A percentile compares a stretch with the other conserved stretches of the same genome.
phyloP scores from a whole-genome alignment of 2,888 invertebrate species.

The Furcula furcula region DNA sequence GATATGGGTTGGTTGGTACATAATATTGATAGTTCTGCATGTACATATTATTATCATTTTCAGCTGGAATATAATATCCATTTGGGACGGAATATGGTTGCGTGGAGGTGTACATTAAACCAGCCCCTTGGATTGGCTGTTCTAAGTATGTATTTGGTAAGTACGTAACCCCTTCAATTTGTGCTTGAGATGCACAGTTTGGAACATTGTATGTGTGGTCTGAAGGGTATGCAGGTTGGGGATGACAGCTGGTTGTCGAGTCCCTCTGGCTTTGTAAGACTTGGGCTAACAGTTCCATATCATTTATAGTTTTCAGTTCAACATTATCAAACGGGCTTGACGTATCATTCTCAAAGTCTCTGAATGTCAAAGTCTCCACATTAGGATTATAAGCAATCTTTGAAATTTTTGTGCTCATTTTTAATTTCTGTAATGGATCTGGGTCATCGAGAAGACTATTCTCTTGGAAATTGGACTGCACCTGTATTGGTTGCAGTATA shows the following conservation, averaged over 20 bases:
- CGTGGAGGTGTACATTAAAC: conserved; percentile 58
- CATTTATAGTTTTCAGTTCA: conserved; percentile 95
- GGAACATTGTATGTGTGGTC: conserved; percentile 49
- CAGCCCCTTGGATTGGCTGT: conserved; percentile 55
- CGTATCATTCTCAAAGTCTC: conserved; percentile 95
- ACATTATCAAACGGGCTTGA: conserved; percentile 97
- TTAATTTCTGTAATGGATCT: conserved; percentile 65
- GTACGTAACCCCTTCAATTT: conserved; percentile 59
- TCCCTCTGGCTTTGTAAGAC: conserved; percentile 81
- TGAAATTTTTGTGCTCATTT: conserved; percentile 54
- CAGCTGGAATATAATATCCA: conserved; percentile 56
- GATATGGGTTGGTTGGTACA: conserved; percentile 51
- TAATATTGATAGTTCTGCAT: conserved; percentile 70
- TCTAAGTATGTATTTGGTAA: conserved; percentile 65
- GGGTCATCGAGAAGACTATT: conserved; percentile 70
- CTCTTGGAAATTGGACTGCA: conserved; percentile 56
- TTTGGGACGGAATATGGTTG: conserved; percentile 56
- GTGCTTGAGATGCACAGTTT: conserved; percentile 62
- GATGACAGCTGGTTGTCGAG: conserved; percentile 48
- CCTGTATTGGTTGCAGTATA: conserved; percentile 72
- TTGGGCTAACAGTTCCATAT: conserved; percentile 94
- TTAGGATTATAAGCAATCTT: conserved; percentile 58
- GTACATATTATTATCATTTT: conserved; percentile 56
- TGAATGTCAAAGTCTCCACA: conserved; percentile 76
- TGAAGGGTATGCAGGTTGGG: conserved; percentile 36